Evolutionary conservation across 1,140 invertebrate genomes (phyloP).

Genomic region (Dinoponera quadriceps): DNA sequence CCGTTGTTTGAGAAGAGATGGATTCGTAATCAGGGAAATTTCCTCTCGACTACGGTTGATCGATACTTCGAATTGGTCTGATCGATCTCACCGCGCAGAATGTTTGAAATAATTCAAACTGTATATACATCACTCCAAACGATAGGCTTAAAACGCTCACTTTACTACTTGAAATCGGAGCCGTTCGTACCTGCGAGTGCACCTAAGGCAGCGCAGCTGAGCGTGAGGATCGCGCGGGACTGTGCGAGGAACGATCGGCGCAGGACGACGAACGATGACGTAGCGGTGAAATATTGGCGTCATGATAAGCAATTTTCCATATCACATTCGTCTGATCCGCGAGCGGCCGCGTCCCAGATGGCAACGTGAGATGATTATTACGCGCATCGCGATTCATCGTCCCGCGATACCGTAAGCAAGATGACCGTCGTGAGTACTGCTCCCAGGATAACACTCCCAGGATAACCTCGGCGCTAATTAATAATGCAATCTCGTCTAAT

Average conservation of each 20-base stretch:
- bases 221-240: too few species aligned
- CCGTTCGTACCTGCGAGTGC: too few species aligned
- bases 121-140: neutral
- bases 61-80: neutral
- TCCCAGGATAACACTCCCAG: neutral
- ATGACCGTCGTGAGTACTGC: constrained; percentile 27
- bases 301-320: constrained; percentile 51
- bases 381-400: constrained; percentile 39
- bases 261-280: constrained; percentile 11
- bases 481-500: neutral
- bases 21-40: too few species aligned
- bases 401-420: constrained; percentile 45
- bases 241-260: neutral
- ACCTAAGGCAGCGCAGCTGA: too few species aligned
- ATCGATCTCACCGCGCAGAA: neutral
- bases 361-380: constrained; percentile 54
- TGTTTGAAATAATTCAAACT: neutral
- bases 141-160: neutral
- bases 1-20: too few species aligned
- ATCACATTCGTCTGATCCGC: constrained; percentile 20
- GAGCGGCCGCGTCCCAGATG: constrained; percentile 48
- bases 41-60: neutral
- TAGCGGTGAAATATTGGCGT: constrained; percentile 26
- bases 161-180: neutral
- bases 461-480: constrained; percentile 40